Conservation (phyloP, 2,888 invertebrate genomes). For the Sphaerophoria rueppellii region DNA sequence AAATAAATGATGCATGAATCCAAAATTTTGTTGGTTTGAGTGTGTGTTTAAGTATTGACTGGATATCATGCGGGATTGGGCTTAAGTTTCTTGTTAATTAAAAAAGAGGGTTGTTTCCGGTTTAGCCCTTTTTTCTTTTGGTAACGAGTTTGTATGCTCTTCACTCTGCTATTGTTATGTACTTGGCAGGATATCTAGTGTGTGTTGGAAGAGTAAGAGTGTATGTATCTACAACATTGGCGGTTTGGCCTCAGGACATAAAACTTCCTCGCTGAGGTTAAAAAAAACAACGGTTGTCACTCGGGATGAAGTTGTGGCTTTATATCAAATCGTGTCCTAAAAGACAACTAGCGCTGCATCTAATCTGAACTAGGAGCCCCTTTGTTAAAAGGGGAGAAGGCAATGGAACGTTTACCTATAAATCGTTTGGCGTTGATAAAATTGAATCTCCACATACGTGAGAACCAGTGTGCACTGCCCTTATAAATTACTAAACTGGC, state of each 20-base stretch:
- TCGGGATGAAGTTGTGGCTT: too few species aligned
- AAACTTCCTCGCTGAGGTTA: too few species aligned
- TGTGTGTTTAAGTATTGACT: neutral
- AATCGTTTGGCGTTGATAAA: too few species aligned
- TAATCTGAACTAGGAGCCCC: too few species aligned
- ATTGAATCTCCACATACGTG: too few species aligned
- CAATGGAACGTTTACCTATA: too few species aligned
- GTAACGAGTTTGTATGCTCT: neutral
- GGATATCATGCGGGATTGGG: slow-evolving; percentile 33
- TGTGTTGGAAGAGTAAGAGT: neutral
- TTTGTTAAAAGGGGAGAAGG: too few species aligned
- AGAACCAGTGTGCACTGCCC: too few species aligned
- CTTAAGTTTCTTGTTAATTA: slow-evolving; percentile 49
- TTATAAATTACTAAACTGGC: too few species aligned
- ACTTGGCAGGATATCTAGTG: neutral
- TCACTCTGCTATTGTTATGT: neutral
- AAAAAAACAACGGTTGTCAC: too few species aligned
- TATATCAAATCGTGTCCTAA: too few species aligned
- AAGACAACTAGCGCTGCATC: too few species aligned
- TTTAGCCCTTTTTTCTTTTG: slow-evolving; percentile 52
- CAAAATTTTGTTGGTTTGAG: neutral
- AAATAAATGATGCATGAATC: slow-evolving; percentile 7
- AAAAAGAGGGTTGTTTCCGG: slow-evolving; percentile 62
- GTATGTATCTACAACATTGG: neutral
- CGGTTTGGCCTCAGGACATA: neutral